A percentile compares a stretch with the other conserved stretches of the same genome.
Evolutionary conservation across 1,140 invertebrate genomes (phyloP).

Genomic region (Argopecten irradians): DNA sequence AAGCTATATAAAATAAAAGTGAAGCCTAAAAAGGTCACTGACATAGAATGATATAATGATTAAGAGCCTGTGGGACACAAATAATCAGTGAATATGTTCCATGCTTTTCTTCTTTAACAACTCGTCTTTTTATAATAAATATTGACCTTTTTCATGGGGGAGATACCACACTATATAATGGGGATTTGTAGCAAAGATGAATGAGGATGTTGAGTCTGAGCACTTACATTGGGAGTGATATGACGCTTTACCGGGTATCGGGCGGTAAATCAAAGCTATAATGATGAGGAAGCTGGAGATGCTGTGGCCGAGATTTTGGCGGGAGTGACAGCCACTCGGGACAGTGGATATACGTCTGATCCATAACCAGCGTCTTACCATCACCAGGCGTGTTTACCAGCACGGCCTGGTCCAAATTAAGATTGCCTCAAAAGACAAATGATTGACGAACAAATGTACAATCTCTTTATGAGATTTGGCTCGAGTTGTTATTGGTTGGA

Average conservation of each 20-base stretch:
- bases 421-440: neutral
- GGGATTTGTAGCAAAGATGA: neutral
- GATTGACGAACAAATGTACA: constrained; percentile 17
- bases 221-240: neutral
- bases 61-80: no score
- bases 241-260: neutral
- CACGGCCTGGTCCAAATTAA: neutral
- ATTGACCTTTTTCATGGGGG: neutral
- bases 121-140: neutral
- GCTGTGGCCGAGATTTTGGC: neutral
- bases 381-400: neutral
- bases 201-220: neutral
- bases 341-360: neutral
- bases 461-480: constrained; percentile 14
- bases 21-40: no score
- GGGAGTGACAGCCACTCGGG: constrained; percentile 11
- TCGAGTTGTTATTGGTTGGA: neutral
- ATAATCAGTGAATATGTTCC: neutral
- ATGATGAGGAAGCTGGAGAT: neutral
- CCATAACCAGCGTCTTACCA: neutral
- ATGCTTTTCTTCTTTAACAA: neutral
- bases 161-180: neutral
- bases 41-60: no score
- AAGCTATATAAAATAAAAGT: no score
- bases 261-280: neutral